These are phyloP conservation scores for Alectoris magna DNA, from an alignment of 2,797 vertebrate genomes.

Conservation along the genomic window DNA sequence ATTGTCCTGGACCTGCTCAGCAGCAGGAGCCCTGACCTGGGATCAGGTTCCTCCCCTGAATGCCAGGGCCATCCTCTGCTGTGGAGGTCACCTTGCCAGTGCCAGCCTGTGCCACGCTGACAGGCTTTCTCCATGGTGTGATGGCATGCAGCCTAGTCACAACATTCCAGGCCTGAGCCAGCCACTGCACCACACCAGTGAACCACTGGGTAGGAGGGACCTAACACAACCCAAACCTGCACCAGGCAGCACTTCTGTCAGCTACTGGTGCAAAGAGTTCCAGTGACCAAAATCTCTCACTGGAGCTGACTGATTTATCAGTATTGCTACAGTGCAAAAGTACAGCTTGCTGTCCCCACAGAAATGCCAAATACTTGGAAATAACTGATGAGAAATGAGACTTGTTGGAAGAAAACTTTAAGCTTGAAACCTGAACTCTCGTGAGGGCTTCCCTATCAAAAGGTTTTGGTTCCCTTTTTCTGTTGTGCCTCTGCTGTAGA, in stretches of 20 bases:
- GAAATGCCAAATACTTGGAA: background rate
- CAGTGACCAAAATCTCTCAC: background rate
- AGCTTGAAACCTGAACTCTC: slow-evolving; percentile 8
- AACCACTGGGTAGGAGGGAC: background rate
- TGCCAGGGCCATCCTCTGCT: background rate
- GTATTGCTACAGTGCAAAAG: background rate
- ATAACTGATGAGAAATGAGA: background rate
- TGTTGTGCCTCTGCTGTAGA: background rate
- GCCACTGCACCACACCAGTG: background rate
- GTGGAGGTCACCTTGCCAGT: background rate
- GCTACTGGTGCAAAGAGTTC: background rate
- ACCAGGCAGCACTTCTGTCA: background rate
- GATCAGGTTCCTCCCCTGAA: fast-evolving
- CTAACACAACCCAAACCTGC: background rate
- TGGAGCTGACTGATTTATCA: background rate
- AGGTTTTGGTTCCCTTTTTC: slow-evolving; percentile 50
- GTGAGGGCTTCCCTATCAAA: background rate
- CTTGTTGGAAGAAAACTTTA: background rate
- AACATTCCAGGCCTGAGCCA: too few species aligned
- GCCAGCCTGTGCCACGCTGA: background rate
- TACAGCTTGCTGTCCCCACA: background rate
- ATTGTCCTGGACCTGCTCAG: background rate
- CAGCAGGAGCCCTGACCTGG: fast-evolving
- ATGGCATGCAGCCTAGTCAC: background rate
- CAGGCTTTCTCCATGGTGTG: background rate